These are phyloP conservation scores for Adoxophyes honmai DNA, from an alignment of 1,140 invertebrate genomes.

Conservation along the genomic window DNA sequence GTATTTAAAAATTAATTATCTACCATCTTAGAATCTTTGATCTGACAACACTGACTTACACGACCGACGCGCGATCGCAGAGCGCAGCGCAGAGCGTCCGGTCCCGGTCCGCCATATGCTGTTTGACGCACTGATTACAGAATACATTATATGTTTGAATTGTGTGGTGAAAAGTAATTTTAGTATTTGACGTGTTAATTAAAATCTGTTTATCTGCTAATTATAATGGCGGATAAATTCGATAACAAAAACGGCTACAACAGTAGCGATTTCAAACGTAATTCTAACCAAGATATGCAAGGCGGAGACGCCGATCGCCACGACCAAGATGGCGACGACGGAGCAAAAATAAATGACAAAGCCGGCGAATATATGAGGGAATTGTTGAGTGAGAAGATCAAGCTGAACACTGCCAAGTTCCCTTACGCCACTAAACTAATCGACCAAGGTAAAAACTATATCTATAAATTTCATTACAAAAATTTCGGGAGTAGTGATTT, in stretches of 20 bases:
- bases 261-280: conserved; percentile 78
- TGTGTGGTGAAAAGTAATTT: too few species aligned
- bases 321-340: conserved; percentile 76
- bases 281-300: conserved; percentile 44
- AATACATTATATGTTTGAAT: too few species aligned
- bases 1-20: too few species aligned
- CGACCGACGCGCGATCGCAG: background rate
- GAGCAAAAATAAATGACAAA: conserved; percentile 79
- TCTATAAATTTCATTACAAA: background rate
- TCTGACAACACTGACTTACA: background rate
- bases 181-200: too few species aligned
- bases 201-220: too few species aligned
- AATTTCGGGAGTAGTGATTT: too few species aligned
- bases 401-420: conserved; percentile 82
- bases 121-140: too few species aligned
- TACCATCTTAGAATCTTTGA: background rate
- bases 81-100: too few species aligned
- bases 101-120: too few species aligned
- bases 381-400: conserved; percentile 85
- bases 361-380: conserved; percentile 87
- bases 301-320: conserved; percentile 30
- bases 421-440: conserved; percentile 83
- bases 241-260: conserved; percentile 72
- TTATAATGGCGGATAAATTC: conserved; percentile 53
- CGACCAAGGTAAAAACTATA: conserved; percentile 80